Base-by-base conservation (phyloP, 92 coral and sea anemone species). In the Porites cylindrica region DNA sequence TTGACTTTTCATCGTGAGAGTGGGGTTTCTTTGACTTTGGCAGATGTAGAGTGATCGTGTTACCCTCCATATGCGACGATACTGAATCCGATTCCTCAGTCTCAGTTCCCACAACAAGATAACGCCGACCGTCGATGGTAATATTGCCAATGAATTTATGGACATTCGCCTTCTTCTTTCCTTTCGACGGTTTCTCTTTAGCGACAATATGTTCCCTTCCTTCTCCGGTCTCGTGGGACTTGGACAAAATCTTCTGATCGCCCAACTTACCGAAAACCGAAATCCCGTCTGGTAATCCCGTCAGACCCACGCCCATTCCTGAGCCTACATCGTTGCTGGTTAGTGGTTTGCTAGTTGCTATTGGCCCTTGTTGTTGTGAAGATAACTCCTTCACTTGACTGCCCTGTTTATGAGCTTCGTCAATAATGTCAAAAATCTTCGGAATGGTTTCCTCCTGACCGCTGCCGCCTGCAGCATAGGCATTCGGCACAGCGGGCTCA, bases 281-380 rank as follows among this genome's bases (percentile, higher is more conserved):
- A 70, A 95, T 91, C 8, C 98, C 96, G 18, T 92, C 89, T 16
- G 98, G 96, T 12, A 95, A 89, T 64, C 89, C 90, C 75, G 89
- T 91, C 66, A 95, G 94, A 53, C 97, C 96, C n/a, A 91, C 93
- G 65, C 98, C 94, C 94, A 93, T 93, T 12, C 98, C 99, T 68
- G 99, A 97, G 94, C 99, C 99, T 81, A 87, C 95, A 83, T 97
- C 99, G 51, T 92, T 89, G 70, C 88, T 89, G 90, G 93, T 86
- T 89, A 93, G 96, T 52, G 89, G 91, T 92, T 97, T 97, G 99
- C 99, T 97, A 97, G 99, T 95, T 97, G 99, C 98, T 97, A 94
- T 97, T 97, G 98, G 91, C 99, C 94, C 96, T 83, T 86, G 82
- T 68, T 90, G 88, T 59, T 82, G 85, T 26, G 83, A 78, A 47